phyloP scores from a whole-genome alignment of 1,140 invertebrate species.

The Mizuhopecten yessoensis region DNA sequence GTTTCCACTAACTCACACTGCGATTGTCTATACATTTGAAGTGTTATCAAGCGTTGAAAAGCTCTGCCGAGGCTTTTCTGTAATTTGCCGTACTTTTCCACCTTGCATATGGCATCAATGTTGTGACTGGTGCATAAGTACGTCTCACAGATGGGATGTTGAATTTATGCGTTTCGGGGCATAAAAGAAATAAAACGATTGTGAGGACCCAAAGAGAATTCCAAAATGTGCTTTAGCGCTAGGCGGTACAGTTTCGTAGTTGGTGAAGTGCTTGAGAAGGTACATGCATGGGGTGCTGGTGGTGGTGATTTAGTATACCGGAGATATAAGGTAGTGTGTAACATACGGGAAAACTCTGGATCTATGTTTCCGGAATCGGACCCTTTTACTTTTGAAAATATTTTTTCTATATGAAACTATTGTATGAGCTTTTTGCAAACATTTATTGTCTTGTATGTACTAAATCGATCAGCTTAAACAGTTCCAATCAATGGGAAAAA shows the following conservation, averaged over 20 bases:
- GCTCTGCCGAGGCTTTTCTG: not conserved
- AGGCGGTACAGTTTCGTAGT: not conserved
- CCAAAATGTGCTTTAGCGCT: not conserved
- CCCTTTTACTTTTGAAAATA: not conserved
- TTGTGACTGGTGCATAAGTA: not conserved
- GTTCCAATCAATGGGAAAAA: no score
- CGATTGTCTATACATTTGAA: constrained; percentile 24
- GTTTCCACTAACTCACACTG: not conserved
- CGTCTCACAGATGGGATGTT: not conserved
- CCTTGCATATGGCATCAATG: not conserved
- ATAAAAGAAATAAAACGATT: constrained; percentile 35
- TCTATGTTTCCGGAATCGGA: not conserved
- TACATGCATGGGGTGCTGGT: not conserved
- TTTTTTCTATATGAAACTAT: no score
- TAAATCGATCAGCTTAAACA: no score
- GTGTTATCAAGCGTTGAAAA: not conserved
- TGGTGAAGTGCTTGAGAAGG: not conserved
- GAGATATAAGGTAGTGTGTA: not conserved
- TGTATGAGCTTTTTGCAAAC: no score
- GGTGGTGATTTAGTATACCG: not conserved
- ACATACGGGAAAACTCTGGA: not conserved
- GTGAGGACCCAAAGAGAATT: not conserved
- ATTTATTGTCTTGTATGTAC: no score
- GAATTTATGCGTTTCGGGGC: constrained; percentile 15
- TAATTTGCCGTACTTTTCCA: not conserved